Evolutionary conservation across 2,888 invertebrate genomes (phyloP).

Genomic region (Micoletzkya japonica): DNA sequence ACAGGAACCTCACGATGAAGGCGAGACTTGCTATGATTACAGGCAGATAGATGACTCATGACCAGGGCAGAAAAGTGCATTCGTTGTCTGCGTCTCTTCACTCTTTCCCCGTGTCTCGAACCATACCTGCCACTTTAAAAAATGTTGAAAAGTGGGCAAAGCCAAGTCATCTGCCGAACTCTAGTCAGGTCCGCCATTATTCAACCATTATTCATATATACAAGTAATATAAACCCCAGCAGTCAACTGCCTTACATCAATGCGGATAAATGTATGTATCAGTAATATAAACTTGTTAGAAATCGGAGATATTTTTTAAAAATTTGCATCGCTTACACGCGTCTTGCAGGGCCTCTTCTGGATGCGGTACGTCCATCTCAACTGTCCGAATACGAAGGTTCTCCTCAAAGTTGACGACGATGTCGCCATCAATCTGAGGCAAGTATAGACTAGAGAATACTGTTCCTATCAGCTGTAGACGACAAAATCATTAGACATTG

Average conservation of each 20-base stretch:
- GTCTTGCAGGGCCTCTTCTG: slow-evolving; percentile 18
- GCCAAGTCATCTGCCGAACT: too few relatives aligned
- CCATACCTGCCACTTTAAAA: neutral
- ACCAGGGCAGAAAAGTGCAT: too few relatives aligned
- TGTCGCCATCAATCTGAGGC: slow-evolving; percentile 20
- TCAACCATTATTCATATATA: too few relatives aligned
- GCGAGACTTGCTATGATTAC: neutral
- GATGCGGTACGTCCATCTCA: slow-evolving; percentile 5
- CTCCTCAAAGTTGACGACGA: slow-evolving; percentile 17
- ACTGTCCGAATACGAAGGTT: neutral
- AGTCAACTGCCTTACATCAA: too few relatives aligned
- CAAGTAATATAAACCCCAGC: too few relatives aligned
- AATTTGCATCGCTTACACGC: neutral
- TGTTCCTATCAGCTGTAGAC: too few relatives aligned
- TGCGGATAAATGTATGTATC: too few relatives aligned
- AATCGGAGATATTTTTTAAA: neutral
- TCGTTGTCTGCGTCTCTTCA: slow-evolving; percentile 2
- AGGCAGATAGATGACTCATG: too few relatives aligned
- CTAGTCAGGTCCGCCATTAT: too few relatives aligned
- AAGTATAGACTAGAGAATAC: too few relatives aligned
- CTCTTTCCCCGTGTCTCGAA: neutral
- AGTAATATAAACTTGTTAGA: neutral
- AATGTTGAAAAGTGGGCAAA: neutral
- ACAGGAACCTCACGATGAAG: slow-evolving; percentile 20
- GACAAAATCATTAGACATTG: too few relatives aligned